phyloP scores from a whole-genome alignment of 2,113 vertebrate genomes.

The Atherinomorus stipes region DNA sequence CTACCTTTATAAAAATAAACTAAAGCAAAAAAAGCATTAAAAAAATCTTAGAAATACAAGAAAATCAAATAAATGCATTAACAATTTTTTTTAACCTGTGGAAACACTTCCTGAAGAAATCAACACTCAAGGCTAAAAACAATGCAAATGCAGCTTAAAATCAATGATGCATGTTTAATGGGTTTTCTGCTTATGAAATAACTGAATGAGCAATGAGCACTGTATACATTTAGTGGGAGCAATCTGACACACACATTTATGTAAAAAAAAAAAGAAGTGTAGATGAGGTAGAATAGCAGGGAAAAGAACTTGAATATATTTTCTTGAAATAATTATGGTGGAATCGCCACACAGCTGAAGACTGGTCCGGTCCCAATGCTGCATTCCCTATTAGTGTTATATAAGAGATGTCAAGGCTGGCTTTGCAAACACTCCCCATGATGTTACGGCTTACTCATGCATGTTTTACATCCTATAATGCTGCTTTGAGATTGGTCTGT shows the following conservation, averaged over 20 bases:
- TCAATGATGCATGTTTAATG: slow-evolving; percentile 68
- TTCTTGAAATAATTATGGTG: slow-evolving; percentile 14
- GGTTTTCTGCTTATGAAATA: slow-evolving; percentile 67
- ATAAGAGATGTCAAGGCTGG: slow-evolving; percentile 69
- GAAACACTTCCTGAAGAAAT: slow-evolving; percentile 34
- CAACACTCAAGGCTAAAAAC: slow-evolving; percentile 57
- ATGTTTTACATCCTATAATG: slow-evolving; percentile 68
- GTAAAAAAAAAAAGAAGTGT: slow-evolving; percentile 27
- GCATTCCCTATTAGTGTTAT: slow-evolving; percentile 61
- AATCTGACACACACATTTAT: slow-evolving; percentile 34
- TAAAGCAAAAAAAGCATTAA: slow-evolving; percentile 3
- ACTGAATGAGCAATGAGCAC: slow-evolving; percentile 65
- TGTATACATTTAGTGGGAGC: slow-evolving; percentile 54
- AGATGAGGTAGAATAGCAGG: slow-evolving; percentile 21
- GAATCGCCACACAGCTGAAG: background rate
- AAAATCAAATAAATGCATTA: background rate
- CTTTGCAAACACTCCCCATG: slow-evolving; percentile 49
- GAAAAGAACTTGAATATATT: slow-evolving; percentile 11
- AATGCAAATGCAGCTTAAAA: slow-evolving; percentile 71
- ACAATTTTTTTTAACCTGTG: slow-evolving; percentile 30
- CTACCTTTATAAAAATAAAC: background rate
- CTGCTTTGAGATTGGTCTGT: slow-evolving; percentile 42
- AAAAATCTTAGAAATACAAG: background rate
- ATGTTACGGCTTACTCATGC: slow-evolving; percentile 68
- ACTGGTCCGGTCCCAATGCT: background rate